Evolutionary conservation across 1,140 invertebrate species (phyloP).

Genomic region (Monomorium pharaonis): DNA sequence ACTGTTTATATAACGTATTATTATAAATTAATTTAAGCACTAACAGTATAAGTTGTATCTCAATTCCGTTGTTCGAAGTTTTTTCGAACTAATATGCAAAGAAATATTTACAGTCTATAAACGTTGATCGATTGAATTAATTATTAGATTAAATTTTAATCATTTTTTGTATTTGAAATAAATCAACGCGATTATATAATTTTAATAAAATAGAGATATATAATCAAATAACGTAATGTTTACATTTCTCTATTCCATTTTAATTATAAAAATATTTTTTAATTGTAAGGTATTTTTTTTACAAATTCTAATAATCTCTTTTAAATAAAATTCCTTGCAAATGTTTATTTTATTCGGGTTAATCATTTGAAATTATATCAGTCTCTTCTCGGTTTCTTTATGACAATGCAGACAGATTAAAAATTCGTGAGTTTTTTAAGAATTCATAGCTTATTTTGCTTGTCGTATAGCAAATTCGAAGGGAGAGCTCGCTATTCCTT

Average conservation of each 20-base stretch:
- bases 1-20: background rate
- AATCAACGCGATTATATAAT: background rate
- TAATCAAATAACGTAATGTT: background rate
- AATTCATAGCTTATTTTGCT: slow-evolving; percentile 1
- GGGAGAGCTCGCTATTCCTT: slow-evolving; percentile 21
- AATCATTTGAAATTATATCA: background rate
- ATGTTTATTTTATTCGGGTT: background rate
- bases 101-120: background rate
- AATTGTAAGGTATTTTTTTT: background rate
- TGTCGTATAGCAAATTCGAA: background rate
- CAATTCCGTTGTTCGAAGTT: background rate
- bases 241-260: background rate
- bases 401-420: background rate
- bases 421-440: background rate
- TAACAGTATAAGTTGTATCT: background rate
- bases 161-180: background rate
- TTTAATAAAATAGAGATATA: background rate
- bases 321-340: background rate
- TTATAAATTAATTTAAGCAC: background rate
- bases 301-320: background rate
- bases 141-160: background rate
- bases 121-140: background rate
- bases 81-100: background rate
- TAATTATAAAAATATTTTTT: background rate
- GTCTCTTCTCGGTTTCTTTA: background rate